These are phyloP conservation scores for Entomobrya proxima DNA, from an alignment of 2,888 invertebrate species.

Conservation along the genomic window DNA sequence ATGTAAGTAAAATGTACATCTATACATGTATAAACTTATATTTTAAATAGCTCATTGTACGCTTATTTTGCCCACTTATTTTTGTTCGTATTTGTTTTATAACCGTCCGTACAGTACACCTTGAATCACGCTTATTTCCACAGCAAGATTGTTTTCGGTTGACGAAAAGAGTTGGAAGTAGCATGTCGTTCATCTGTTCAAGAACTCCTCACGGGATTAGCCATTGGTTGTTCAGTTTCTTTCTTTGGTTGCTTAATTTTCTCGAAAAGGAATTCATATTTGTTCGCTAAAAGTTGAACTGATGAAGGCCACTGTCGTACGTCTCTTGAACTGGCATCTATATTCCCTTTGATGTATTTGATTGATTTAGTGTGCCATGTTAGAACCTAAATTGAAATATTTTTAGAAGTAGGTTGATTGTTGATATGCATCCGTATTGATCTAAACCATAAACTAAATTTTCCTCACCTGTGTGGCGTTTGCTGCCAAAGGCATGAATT, in stretches of 20 bases:
- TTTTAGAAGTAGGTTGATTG: not conserved
- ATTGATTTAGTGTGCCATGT: slow-evolving; percentile 84
- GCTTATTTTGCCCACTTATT: too few species aligned
- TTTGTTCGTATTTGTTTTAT: too few species aligned
- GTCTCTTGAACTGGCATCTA: too few species aligned
- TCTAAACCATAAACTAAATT: slow-evolving; percentile 52
- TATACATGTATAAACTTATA: too few species aligned
- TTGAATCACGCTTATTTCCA: too few species aligned
- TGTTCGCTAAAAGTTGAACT: slow-evolving; percentile 3
- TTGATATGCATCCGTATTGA: not conserved
- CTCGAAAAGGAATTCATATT: slow-evolving; percentile 51
- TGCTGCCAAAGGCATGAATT: slow-evolving; percentile 85
- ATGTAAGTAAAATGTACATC: too few species aligned
- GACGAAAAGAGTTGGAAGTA: too few species aligned
- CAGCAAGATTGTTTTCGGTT: too few species aligned
- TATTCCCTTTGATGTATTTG: not conserved
- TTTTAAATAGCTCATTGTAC: too few species aligned
- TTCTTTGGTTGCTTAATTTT: not conserved
- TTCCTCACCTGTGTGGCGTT: slow-evolving; percentile 83
- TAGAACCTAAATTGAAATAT: slow-evolving; percentile 79
- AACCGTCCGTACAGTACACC: too few species aligned
- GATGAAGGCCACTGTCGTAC: not conserved
- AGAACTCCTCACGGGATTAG: too few species aligned
- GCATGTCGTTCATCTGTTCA: too few species aligned
- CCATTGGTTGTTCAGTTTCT: not conserved